Conservation (phyloP, 2,888 invertebrate species). For the Micropterix aruncella region DNA sequence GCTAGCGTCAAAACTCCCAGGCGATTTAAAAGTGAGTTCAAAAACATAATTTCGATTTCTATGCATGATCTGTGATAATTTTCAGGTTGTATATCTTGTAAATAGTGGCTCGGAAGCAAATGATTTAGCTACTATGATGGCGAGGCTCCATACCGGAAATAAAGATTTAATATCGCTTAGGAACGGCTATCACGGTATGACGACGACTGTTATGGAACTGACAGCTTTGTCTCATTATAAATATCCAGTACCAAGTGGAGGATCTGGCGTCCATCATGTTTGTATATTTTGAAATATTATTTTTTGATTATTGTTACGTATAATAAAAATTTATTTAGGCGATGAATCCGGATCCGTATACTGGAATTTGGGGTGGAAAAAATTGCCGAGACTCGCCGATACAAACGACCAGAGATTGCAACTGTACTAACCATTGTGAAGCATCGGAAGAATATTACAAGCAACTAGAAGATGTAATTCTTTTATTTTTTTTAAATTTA, state of each 20-base stretch:
- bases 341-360: slow-evolving; percentile 85
- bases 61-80: background rate
- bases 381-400: slow-evolving; percentile 78
- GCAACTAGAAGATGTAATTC: slow-evolving; percentile 50
- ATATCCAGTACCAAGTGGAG: slow-evolving; percentile 53
- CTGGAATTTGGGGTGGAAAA: slow-evolving; percentile 82
- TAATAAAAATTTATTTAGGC: slow-evolving; percentile 33
- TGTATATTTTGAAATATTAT: slow-evolving; percentile 15
- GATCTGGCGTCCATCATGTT: slow-evolving; percentile 65
- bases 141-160: slow-evolving; percentile 72
- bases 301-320: background rate
- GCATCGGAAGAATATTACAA: slow-evolving; percentile 69
- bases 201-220: slow-evolving; percentile 67
- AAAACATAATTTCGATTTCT: background rate
- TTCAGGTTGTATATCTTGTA: slow-evolving; percentile 76
- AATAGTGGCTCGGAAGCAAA: slow-evolving; percentile 98
- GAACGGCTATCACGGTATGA: slow-evolving; percentile 88
- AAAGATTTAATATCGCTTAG: slow-evolving; percentile 76
- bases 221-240: slow-evolving; percentile 72
- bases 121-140: slow-evolving; percentile 81
- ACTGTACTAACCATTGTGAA: slow-evolving; percentile 50
- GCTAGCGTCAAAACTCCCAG: slow-evolving; percentile 68
- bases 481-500: background rate
- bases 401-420: slow-evolving; percentile 54
- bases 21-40: slow-evolving; percentile 57